Percentiles rank a stretch among this genome's conserved stretches.
Conservation (phyloP, 2,888 invertebrate genomes). For the Griposia aprilina region DNA sequence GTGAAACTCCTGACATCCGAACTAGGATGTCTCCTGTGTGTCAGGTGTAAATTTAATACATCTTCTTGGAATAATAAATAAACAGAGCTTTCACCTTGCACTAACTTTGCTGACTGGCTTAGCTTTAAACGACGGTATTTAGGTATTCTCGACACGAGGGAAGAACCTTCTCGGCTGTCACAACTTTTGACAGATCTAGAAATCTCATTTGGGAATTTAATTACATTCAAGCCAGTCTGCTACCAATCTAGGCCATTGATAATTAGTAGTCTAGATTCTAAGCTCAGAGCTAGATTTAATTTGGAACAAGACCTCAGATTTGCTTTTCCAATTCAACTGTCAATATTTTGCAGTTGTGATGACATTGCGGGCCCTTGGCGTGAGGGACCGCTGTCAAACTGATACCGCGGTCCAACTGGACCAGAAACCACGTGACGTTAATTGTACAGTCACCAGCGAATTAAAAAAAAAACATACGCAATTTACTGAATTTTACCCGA, state of each 20-base stretch:
- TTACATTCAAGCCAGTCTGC: slow-evolving; percentile 11
- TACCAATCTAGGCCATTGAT: slow-evolving; percentile 3
- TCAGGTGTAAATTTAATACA: no score
- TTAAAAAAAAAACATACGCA: neutral
- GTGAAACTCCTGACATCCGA: no score
- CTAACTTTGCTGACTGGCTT: no score
- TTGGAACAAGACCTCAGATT: neutral
- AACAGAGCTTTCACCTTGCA: no score
- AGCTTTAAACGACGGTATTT: neutral
- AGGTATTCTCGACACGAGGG: no score
- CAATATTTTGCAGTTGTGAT: neutral
- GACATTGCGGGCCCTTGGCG: neutral
- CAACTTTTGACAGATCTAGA: neutral
- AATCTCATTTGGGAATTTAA: neutral
- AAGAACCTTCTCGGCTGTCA: neutral
- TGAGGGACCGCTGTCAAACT: no score
- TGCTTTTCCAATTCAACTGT: neutral
- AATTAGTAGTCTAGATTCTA: slow-evolving; percentile 20
- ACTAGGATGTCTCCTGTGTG: no score
- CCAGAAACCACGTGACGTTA: neutral
- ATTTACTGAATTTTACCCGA: no score
- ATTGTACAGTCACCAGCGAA: neutral
- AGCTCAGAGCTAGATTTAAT: slow-evolving; percentile 13
- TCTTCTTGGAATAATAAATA: no score
- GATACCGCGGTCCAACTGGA: no score